Evolutionary conservation across 2,113 vertebrate species (phyloP).

Genomic region (Theristicus caerulescens): DNA sequence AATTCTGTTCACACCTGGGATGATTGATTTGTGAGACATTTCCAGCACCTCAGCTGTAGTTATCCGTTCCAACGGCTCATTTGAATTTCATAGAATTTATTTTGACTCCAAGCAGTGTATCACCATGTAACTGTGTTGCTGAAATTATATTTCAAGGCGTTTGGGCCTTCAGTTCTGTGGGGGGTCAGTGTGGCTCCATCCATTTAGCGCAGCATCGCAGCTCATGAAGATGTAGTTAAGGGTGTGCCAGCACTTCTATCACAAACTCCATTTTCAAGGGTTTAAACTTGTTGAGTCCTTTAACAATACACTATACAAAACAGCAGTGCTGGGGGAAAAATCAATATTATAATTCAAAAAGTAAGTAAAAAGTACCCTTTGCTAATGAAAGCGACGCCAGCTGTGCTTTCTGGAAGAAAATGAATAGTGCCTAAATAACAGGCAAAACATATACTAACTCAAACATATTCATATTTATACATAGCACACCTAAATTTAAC

Average conservation of each 20-base stretch:
- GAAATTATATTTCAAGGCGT: background rate
- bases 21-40: slow-evolving; percentile 62
- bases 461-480: slow-evolving; percentile 57
- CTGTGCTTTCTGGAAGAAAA: slow-evolving; percentile 42
- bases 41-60: background rate
- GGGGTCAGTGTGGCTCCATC: background rate
- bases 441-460: slow-evolving; percentile 10
- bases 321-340: background rate
- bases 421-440: background rate
- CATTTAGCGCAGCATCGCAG: background rate
- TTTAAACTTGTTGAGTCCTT: background rate
- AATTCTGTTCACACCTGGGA: slow-evolving; percentile 42
- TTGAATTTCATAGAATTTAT: slow-evolving; percentile 38
- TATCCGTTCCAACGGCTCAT: slow-evolving; percentile 15
- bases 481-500: slow-evolving; percentile 47
- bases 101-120: background rate
- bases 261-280: background rate
- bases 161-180: background rate
- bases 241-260: background rate
- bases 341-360: slow-evolving; percentile 31
- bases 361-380: background rate
- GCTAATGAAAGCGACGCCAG: slow-evolving; percentile 21
- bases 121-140: background rate
- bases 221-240: background rate
- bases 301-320: background rate